Evolutionary conservation across 92 coral and sea anemone species (phyloP), one percentile per base, ranked within the genome.

Genomic region (Anthopleura xanthogrammica): DNA sequence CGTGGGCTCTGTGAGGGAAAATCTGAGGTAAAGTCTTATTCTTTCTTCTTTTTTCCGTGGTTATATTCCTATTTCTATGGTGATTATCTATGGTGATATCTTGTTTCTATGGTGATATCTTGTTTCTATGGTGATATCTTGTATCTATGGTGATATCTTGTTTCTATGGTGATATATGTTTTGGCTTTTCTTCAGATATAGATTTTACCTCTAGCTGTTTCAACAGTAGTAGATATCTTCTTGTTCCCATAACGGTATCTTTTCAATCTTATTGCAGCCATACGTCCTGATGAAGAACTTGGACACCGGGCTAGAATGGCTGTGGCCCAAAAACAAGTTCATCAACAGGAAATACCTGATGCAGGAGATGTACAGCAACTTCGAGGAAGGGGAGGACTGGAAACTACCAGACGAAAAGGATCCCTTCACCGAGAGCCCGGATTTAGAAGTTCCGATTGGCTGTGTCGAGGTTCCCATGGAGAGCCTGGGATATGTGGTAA

Each of bases 381-480:
- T 48, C 80, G 98, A 95, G 54, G 97, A 95, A 14, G 98, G 97
- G 1, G 98, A 95, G 76, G 98, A 93, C 20, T 95, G 98, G 98
- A 80, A 72, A 76, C 90, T 95, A 20, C 97, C 97, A n/a, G 98
- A 95, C 46, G 97, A 93, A 84, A 88, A 93, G 24, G 98, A 95
- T 72, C 98, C 98, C 10, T 95, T 95, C 56, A 95, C 98, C 10
- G 98, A 95, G 84, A 75, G 83, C 74, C 90, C 92, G 65, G 93
- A 85, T 83, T 82, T 91, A 5, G 97, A 95, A 81, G 92, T 90
- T 52, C 86, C 91, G 90, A 90, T 95, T 80, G 98, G 98, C 72
- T 93, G 98, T 83, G 98, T 95, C 40, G 98, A 90, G 16, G 95
- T 95, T 23, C 90, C 97, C 65, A 87, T 95, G 91, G 94, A 93